Percentiles rank a stretch among this genome's conserved stretches.
These are phyloP conservation scores for Perca fluviatilis DNA, from an alignment of 2,113 vertebrate species.

Conservation along the genomic window DNA sequence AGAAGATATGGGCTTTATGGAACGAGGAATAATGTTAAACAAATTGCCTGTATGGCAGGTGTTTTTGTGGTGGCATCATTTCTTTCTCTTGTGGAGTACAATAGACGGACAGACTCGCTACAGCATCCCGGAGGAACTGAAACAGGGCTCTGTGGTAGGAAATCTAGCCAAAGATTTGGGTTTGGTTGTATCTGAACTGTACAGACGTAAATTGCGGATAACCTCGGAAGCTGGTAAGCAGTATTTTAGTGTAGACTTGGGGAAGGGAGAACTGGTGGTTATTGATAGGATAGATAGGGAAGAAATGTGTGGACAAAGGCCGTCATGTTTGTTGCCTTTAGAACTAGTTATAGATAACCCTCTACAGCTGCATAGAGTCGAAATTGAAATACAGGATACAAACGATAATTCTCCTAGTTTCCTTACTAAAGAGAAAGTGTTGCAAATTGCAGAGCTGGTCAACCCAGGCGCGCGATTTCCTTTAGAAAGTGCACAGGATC, in stretches of 20 bases:
- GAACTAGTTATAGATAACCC: conserved; percentile 84
- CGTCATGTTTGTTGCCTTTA: conserved; percentile 81
- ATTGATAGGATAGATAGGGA: conserved; percentile 85
- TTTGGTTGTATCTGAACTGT: conserved; percentile 87
- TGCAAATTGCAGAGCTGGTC: conserved; percentile 85
- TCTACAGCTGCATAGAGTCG: conserved; percentile 82
- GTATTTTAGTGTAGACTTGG: conserved; percentile 85
- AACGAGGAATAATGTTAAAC: conserved; percentile 73
- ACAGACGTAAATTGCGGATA: conserved; percentile 87
- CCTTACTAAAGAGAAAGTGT: conserved; percentile 77
- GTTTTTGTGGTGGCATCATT: conserved; percentile 70
- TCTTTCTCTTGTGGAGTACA: conserved; percentile 81
- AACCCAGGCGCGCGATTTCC: conserved; percentile 84
- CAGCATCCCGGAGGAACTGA: conserved; percentile 85
- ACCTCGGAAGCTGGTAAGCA: conserved; percentile 87
- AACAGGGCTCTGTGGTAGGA: conserved; percentile 84
- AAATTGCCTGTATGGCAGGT: conserved; percentile 74
- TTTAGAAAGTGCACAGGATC: conserved; percentile 81
- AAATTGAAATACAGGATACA: conserved; percentile 88
- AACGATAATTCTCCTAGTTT: conserved; percentile 89
- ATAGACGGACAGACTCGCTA: conserved; percentile 81
- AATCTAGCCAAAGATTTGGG: conserved; percentile 89
- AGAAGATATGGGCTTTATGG: conserved; percentile 55
- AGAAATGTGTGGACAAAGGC: conserved; percentile 79
- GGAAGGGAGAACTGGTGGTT: conserved; percentile 84